Evolutionary conservation across 92 coral and sea anemone genomes (phyloP), one percentile per base, ranked within the genome.

Genomic region (Parazoanthus atlanticus): DNA sequence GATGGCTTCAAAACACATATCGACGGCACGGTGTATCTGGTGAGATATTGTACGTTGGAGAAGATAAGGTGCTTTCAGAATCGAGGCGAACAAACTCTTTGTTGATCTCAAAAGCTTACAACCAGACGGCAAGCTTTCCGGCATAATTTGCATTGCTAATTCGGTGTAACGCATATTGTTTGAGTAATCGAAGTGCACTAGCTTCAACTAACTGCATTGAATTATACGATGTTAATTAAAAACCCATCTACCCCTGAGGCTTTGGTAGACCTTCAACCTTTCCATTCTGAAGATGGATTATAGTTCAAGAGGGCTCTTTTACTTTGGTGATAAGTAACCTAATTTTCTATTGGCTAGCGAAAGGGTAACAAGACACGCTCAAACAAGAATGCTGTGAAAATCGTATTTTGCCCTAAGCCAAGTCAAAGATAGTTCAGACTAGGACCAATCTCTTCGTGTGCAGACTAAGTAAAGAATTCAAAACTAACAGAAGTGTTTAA

Each of bases 1-100:
- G 54, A 86, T 76, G 19, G 89, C 80, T 49, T 58, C 83, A 33
- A 86, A 74, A 76, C 74, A 86, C 89, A 86, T 76, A 75, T 86
- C 26, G 33, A 12, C 78, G 8, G 79, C 79, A 29, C 64, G 79
- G 36, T 41, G 8, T 78, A 11, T 78, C 66, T 25, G 26, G 66
- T 29, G 26, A 43, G 54, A 46, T 43, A 10, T 34, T 26, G 82
- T 43, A 47, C 38, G 25, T 13, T 19, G 69, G 9, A 61, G 26
- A 61, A 61, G 28, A 23, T 61, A 61, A 3, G 28, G 69, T 61
- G 28, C 28, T 61, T 23, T 23, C 69, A 21, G 26, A 21, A 61
- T 3, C 26, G 16, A 61, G 69, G 69, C 28, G 69, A 61, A 15
- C 26, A 61, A 61, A 23, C 28, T 61, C 28, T 6, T 13, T 61